Evolutionary conservation across 2,888 invertebrate genomes (phyloP).

Genomic region (Chrysomela aeneicollis): DNA sequence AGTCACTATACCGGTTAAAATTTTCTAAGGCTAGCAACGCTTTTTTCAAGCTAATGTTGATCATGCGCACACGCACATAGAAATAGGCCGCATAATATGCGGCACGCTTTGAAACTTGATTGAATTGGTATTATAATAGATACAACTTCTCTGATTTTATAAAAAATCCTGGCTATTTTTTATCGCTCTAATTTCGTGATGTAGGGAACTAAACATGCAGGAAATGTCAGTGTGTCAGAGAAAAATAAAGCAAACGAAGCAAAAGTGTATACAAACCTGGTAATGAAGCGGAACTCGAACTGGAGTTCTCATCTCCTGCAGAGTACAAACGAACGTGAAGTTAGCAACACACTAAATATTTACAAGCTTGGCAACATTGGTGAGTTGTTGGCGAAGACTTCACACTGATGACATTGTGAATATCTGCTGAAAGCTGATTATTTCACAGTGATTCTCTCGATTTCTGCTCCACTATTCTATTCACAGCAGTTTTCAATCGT

Average conservation of each 20-base stretch:
- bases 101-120: too few species aligned
- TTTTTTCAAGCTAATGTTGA: too few species aligned
- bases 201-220: constrained; percentile 28
- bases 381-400: constrained; percentile 1
- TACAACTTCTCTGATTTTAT: too few species aligned
- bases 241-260: constrained; percentile 49
- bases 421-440: too few species aligned
- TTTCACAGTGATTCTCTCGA: neutral
- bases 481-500: too few species aligned
- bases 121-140: too few species aligned
- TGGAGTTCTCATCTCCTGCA: constrained; percentile 72
- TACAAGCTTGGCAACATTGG: constrained; percentile 37
- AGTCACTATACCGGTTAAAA: too few species aligned
- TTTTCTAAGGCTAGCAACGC: too few species aligned
- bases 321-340: constrained; percentile 50
- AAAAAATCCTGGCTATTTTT: too few species aligned
- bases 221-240: constrained; percentile 40
- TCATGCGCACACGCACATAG: too few species aligned
- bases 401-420: constrained; percentile 8
- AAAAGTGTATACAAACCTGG: constrained; percentile 68
- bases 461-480: neutral
- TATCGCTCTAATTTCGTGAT: too few species aligned
- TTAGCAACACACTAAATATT: constrained; percentile 44
- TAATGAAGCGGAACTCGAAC: constrained; percentile 72
- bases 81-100: too few species aligned